Evolutionary conservation across 1,140 invertebrate species (phyloP), one percentile per base, ranked within the genome.

Genomic region (Magallana ariakensis): DNA sequence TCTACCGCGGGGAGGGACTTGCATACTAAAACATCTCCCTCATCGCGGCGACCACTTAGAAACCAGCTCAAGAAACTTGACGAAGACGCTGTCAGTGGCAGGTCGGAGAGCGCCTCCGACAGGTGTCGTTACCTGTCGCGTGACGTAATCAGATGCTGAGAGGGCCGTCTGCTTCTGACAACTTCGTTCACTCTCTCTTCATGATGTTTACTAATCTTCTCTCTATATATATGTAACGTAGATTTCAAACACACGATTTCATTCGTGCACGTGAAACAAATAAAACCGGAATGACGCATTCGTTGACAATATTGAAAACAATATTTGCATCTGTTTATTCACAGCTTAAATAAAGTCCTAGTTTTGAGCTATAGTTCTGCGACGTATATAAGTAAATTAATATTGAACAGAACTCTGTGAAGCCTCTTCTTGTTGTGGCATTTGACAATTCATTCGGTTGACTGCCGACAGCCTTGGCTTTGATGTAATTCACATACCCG

Each of bases 11-110:
- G 66, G 66, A 75, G 66, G 66, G 66, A 33, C 66, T 75, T 75
- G 66, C 66, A 75, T 75, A 75, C 66, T 75, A 26, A 75, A 75
- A 75, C 66, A 75, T 75, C 10, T 75, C 66, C 66, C 66, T 75
- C 66, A 75, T 26, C 66, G 22, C 19, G 13, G 66, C 66, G 66
- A 26, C 22, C 66, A 75, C 66, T 26, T 11, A 10, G 22, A 75
- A 75, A 11, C 22, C 9, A 13, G 66, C 9, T 4, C 22, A 11
- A 13, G 5, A 22, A 46, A 46, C 33, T 75, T 75, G 26, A 46
- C 66, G 66, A 22, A 26, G 66, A 13, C 33, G 66, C 66, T 75
- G 66, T 33, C 66, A 75, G 66, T 75, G 1, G 22, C 66, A 75
- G 66, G 33, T 11, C 15, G 22, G 4, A 11, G 11, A 13, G n/a